Evolutionary conservation across 2,113 vertebrate species (phyloP), one percentile per base, ranked within the genome.

Genomic region (Apeltes quadracus): DNA sequence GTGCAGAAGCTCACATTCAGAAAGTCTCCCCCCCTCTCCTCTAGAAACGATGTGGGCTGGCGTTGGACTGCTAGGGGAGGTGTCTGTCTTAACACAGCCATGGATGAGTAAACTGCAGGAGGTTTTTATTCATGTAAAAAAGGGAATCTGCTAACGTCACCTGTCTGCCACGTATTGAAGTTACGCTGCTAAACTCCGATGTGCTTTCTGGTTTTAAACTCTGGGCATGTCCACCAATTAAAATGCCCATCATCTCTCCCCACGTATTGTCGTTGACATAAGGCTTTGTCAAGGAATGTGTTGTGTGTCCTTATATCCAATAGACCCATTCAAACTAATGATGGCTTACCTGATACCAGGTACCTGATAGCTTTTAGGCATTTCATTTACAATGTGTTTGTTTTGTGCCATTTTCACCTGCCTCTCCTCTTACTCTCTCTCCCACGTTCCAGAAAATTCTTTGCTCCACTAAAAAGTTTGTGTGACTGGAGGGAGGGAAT

Each of bases 1-100:
- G 94, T 94, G 94, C 93, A 78, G 91, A 82, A 59, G 51, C 84
- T 84, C 93, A 92, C 93, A 93, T 89, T 73, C 76, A 29, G 65
- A 44, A 68, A 72, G 64, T 18, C 53, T 61, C 53, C 25, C 58
- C 32, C 32, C 32, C 32, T 7, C 32, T 7, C 32, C 32, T 6
- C 46, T 2, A 11, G 32, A 44, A 16, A 63, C 23, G 50, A 39
- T 22, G 15, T 72, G 87, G 85, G 85, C 36, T 66, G 84, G 71
- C 81, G 76, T 75, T 69, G 72, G 56, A 51, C 46, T 73, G 23
- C 54, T 0, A 67, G 39, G 86, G 88, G 87, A 84, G 88, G 88
- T 65, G 79, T 74, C 70, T 46, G 69, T 44, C 36, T 50, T 69
- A 22, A 69, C 9, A 13, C n/a, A 34, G 61, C 5, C 34, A 16